Percentiles rank a stretch among this genome's conserved stretches.
Evolutionary conservation across 2,888 invertebrate genomes (phyloP).

Genomic region (Agrochola litura): DNA sequence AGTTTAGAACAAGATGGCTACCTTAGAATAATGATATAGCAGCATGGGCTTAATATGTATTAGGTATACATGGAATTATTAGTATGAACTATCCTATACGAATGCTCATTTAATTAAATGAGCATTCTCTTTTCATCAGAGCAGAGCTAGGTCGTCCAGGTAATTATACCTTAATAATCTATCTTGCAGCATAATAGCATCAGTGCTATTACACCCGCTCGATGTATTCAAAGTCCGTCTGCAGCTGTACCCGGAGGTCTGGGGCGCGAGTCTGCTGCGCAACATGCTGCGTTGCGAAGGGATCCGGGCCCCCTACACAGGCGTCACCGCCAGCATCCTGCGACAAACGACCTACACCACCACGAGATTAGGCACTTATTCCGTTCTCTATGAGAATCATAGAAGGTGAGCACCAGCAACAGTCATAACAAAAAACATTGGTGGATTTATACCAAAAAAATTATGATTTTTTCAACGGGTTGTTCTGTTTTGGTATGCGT

Average conservation of each 20-base stretch:
- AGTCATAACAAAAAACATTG: no score
- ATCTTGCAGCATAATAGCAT: constrained; percentile 95
- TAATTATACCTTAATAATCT: background rate
- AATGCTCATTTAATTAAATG: no score
- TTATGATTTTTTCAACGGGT: no score
- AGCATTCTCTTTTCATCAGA: no score
- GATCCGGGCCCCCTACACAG: constrained; percentile 94
- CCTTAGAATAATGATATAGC: no score
- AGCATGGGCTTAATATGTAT: no score
- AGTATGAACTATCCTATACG: no score
- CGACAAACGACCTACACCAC: constrained; percentile 99
- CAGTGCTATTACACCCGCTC: constrained; percentile 97
- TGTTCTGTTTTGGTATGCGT: no score
- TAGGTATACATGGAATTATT: no score
- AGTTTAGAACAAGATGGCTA: no score
- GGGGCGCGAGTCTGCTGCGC: constrained; percentile 92
- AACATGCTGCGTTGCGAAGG: constrained; percentile 95
- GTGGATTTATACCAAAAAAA: no score
- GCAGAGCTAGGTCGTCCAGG: no score
- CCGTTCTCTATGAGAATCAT: constrained; percentile 94
- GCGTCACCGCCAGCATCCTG: constrained; percentile 96
- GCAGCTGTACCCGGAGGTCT: constrained; percentile 95
- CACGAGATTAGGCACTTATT: constrained; percentile 96
- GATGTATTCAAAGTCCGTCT: constrained; percentile 99
- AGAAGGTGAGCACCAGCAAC: constrained; percentile 80